Base-by-base conservation (phyloP, 2,797 vertebrate species). In the Leuciscus waleckii region DNA sequence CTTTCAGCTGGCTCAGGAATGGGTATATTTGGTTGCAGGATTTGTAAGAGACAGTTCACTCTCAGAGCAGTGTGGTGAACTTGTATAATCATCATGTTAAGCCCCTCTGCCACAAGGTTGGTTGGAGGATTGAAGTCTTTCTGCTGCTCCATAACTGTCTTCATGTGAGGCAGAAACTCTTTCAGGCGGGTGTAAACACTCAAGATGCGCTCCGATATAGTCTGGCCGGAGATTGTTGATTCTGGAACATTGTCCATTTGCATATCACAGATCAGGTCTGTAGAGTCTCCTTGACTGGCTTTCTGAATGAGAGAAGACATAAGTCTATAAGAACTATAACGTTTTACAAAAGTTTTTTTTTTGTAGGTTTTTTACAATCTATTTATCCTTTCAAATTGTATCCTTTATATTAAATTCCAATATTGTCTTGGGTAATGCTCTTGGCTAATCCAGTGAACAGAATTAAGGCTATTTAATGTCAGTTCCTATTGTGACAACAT, bases 131-230 rank as follows among this genome's bases (percentile, higher is more conserved):
- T 94, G 17, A 96, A 89, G 89, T 95, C 94, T 13, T 54, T 88
- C 91, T 96, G 95, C 91, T 96, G 95, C 75, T 94, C 93, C 11
- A 86, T 88, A 8, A 96, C 95, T 11, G 91, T 91, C 56, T 87
- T 92, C 6, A 95, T 77, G 87, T 96, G 95, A 0, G 92, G 92
- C 37, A 90, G 41, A 87, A 96, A 95, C 75, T 90, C 90, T 41
- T 91, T 93, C 14, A 95, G 87, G 0, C 90, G 91, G 0, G 86
- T 88, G 81, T 93, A 94, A 84, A 94, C 87, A 89, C 90, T 94
- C 1, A 63, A 87, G 69, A 94, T 91, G 83, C 88, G 93, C 87
- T 94, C 93, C 4, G 92, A 87, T 6, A 83, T 46, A 49, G 94
- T 92, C 85, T 93, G 87, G 77, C 95, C 95, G 0, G 92, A 93